A percentile compares a stretch with the other conserved stretches of the same genome.
Conservation (phyloP, 2,888 invertebrate species). For the Himalopsyche japonica region DNA sequence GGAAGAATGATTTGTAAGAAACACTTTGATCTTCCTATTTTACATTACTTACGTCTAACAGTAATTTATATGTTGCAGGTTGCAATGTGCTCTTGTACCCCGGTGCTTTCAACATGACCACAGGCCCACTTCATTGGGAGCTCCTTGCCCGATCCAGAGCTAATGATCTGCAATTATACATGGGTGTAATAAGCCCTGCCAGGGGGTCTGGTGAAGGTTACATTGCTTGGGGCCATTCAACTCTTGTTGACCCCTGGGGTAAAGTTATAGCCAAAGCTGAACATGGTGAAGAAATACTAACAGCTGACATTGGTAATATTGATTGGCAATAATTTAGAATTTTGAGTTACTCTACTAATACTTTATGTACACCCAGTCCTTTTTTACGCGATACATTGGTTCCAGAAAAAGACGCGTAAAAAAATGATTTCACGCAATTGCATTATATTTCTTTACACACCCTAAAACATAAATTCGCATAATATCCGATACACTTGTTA, state of each 20-base stretch:
- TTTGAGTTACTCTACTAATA: no score
- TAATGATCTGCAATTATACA: conserved; percentile 86
- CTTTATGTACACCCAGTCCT: no score
- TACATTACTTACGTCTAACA: no score
- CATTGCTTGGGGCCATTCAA: conserved; percentile 87
- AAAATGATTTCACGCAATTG: no score
- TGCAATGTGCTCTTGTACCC: conserved; percentile 90
- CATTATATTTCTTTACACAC: no score
- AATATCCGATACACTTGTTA: no score
- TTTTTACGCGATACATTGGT: no score
- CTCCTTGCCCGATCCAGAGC: conserved; percentile 80
- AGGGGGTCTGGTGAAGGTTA: conserved; percentile 72
- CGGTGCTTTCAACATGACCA: conserved; percentile 95
- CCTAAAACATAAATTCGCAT: no score
- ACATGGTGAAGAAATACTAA: conserved; percentile 70
- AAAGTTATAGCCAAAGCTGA: conserved; percentile 71
- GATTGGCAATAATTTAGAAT: not conserved
- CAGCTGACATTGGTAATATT: conserved; percentile 71
- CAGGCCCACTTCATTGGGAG: conserved; percentile 94
- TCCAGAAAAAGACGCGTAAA: no score
- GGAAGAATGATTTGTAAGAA: no score
- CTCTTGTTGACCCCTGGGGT: conserved; percentile 84
- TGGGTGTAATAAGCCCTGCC: conserved; percentile 84
- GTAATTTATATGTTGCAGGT: conserved; percentile 53
- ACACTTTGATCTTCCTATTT: no score